phyloP scores from a whole-genome alignment of 2,113 vertebrate genomes.

The Cygnus atratus region DNA sequence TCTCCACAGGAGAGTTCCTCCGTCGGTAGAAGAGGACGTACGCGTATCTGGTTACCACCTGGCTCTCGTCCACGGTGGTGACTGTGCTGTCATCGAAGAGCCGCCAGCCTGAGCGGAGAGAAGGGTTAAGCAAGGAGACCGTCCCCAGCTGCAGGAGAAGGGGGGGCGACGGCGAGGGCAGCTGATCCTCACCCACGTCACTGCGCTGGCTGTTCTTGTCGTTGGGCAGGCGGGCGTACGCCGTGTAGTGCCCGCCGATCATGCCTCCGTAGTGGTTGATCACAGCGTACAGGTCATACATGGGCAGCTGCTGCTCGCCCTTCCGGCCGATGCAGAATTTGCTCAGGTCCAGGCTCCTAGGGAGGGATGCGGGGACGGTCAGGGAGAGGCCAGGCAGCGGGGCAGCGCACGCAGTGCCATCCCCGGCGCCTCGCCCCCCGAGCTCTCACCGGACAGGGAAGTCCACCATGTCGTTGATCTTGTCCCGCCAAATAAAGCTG shows the following conservation, averaged over 20 bases:
- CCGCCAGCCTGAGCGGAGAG: conserved; percentile 88
- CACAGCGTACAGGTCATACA: conserved; percentile 96
- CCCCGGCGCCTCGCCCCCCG: accelerated
- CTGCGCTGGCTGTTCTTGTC: conserved; percentile 98
- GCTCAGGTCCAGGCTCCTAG: conserved; percentile 93
- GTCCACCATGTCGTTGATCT: conserved; percentile 98
- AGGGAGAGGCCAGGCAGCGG: background rate
- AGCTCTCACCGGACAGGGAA: conserved; percentile 90
- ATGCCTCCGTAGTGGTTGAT: conserved; percentile 99
- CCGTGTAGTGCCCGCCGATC: conserved; percentile 98
- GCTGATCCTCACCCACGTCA: conserved; percentile 88
- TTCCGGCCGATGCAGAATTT: conserved; percentile 98
- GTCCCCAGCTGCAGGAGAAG: accelerated
- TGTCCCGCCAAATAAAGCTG: conserved; percentile 98
- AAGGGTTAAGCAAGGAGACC: background rate
- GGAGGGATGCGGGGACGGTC: background rate
- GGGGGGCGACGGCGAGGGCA: accelerated
- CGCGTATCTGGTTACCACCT: conserved; percentile 95
- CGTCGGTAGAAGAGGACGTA: conserved; percentile 97
- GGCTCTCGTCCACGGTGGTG: conserved; percentile 95
- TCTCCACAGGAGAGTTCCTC: conserved; percentile 95
- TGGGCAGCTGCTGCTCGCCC: conserved; percentile 90
- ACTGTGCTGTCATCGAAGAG: conserved; percentile 98
- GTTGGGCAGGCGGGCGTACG: conserved; percentile 91
- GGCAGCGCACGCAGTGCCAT: background rate